These are phyloP conservation scores for Ooceraea biroi DNA, from an alignment of 1,140 invertebrate genomes.

Conservation along the genomic window DNA sequence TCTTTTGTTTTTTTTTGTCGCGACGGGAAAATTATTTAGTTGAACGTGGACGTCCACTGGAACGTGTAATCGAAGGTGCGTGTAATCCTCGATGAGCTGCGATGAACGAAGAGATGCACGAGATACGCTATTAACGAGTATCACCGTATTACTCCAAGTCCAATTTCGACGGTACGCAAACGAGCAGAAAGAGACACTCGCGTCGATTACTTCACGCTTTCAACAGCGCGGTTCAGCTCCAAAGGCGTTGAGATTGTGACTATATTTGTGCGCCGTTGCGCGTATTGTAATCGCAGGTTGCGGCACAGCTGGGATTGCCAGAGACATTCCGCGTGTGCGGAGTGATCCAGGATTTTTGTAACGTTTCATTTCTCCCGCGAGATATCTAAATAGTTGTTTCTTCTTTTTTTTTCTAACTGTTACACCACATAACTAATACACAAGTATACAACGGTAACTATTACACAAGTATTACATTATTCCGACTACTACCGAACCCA, in stretches of 20 bases:
- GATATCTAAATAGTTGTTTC: too few relatives aligned
- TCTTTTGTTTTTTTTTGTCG: background rate
- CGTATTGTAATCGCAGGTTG: slow-evolving; percentile 24
- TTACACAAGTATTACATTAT: background rate
- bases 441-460: background rate
- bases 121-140: background rate
- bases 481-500: background rate
- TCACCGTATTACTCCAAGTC: slow-evolving; percentile 75
- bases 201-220: background rate
- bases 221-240: background rate
- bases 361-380: background rate
- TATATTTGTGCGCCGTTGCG: background rate
- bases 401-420: too few relatives aligned
- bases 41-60: background rate
- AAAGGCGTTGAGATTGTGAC: background rate
- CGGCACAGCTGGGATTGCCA: slow-evolving; percentile 5
- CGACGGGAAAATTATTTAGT: background rate
- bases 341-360: background rate
- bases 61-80: background rate
- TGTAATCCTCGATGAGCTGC: too few relatives aligned
- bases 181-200: slow-evolving; percentile 12
- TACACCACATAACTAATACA: too few relatives aligned
- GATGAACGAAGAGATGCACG: background rate
- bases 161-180: slow-evolving; percentile 64
- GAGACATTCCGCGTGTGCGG: background rate